phyloP scores from a whole-genome alignment of 64 coral and sea anemone genomes.

The Actinia equina region DNA sequence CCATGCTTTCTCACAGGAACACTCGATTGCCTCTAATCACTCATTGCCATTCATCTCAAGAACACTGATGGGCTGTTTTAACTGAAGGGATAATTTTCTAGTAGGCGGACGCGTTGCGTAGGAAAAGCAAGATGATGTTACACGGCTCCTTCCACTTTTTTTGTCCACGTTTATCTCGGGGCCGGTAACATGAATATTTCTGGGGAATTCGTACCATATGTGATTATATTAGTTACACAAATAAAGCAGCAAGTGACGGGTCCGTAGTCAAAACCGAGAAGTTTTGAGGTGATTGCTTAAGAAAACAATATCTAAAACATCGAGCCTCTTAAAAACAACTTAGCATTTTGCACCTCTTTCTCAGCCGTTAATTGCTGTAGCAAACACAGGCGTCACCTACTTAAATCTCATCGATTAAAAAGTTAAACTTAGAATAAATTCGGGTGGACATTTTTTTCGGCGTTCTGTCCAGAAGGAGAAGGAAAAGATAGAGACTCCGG shows the following conservation, averaged over 20 bases:
- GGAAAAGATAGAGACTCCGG: slow-evolving; percentile 73
- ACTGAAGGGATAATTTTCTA: slow-evolving; percentile 49
- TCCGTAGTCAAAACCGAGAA: slow-evolving; percentile 16
- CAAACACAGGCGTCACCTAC: slow-evolving; percentile 39
- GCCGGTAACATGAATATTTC: slow-evolving; percentile 12
- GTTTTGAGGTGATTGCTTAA: slow-evolving; percentile 20
- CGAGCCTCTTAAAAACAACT: slow-evolving; percentile 35
- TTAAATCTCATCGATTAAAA: slow-evolving; percentile 29
- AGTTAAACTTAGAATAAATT: slow-evolving; percentile 35
- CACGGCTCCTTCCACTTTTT: neutral
- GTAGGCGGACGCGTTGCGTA: slow-evolving; percentile 5
- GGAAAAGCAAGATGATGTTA: slow-evolving; percentile 8
- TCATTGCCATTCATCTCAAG: slow-evolving; percentile 22
- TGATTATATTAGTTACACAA: slow-evolving; percentile 10
- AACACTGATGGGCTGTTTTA: slow-evolving; percentile 24
- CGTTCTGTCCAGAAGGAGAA: slow-evolving; percentile 31
- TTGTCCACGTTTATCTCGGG: neutral
- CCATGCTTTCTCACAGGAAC: slow-evolving; percentile 82
- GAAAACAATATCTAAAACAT: slow-evolving; percentile 31
- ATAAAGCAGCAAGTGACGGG: slow-evolving; percentile 13
- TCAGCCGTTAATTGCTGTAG: slow-evolving; percentile 36
- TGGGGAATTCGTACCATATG: neutral
- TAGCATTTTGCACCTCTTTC: slow-evolving; percentile 31
- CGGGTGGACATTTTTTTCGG: neutral
- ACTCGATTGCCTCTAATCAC: slow-evolving; percentile 56